A percentile compares a stretch with the other conserved stretches of the same genome.
Conservation (phyloP, 2,797 vertebrate genomes). For the Sebastes iracundus region DNA sequence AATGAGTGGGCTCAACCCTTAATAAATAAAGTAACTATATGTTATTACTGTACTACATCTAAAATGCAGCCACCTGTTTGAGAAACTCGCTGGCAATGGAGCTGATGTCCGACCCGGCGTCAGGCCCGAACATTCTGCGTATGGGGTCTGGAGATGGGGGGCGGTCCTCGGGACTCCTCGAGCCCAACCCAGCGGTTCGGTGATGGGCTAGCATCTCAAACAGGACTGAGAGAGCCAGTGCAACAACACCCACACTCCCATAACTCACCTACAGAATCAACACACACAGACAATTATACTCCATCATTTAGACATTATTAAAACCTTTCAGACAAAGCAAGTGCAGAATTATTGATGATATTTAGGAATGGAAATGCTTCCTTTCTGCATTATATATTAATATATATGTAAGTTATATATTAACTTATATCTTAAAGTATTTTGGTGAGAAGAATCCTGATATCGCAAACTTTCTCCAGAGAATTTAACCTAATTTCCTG, state of each 20-base stretch:
- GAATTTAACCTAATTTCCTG: background rate
- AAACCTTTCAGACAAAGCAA: background rate
- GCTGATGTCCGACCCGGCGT: background rate
- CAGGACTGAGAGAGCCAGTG: slow-evolving; percentile 28
- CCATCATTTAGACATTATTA: background rate
- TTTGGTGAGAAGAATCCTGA: background rate
- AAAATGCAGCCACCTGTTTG: slow-evolving; percentile 10
- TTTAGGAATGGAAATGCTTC: background rate
- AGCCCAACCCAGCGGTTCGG: background rate
- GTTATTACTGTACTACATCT: background rate
- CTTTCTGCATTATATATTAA: background rate
- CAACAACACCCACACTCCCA: slow-evolving; percentile 13
- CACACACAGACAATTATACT: background rate
- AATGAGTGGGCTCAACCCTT: background rate
- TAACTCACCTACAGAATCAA: slow-evolving; percentile 14
- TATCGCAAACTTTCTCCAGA: background rate
- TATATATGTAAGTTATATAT: background rate
- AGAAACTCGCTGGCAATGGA: slow-evolving; percentile 18
- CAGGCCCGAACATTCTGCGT: slow-evolving; percentile 19
- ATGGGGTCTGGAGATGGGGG: slow-evolving; percentile 1
- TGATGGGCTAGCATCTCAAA: slow-evolving; percentile 33
- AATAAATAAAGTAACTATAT: background rate
- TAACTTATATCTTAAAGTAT: background rate
- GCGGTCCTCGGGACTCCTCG: background rate
- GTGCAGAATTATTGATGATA: background rate